These are phyloP conservation scores for Equus przewalskii DNA, from an alignment of 2,113 vertebrate species.

Conservation along the genomic window DNA sequence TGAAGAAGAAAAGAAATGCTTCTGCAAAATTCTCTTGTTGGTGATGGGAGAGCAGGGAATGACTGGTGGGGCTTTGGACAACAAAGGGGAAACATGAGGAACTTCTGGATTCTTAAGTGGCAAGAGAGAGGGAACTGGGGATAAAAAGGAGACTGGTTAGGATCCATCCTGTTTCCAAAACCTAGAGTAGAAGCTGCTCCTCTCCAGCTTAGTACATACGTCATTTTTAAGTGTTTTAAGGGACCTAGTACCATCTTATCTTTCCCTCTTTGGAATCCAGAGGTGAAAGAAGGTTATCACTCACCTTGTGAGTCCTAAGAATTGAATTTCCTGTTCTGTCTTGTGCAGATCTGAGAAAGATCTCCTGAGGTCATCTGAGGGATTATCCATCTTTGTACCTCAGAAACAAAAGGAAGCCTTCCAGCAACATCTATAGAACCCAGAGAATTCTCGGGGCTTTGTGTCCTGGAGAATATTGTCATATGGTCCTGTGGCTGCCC, in stretches of 20 bases:
- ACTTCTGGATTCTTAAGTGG: not conserved
- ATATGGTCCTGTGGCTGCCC: not conserved
- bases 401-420: not conserved
- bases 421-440: not conserved
- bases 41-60: not conserved
- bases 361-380: not conserved
- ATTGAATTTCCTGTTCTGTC: not conserved
- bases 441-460: not conserved
- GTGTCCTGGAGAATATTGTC: not conserved
- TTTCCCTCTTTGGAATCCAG: not conserved
- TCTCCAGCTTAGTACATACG: not conserved
- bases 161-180: not conserved
- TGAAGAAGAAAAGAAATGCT: not conserved
- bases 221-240: not conserved
- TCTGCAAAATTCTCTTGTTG: not conserved
- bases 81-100: not conserved
- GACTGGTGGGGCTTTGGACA: not conserved
- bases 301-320: not conserved
- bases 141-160: not conserved
- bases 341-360: not conserved
- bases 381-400: not conserved
- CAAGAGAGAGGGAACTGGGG: not conserved
- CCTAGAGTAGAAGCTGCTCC: not conserved
- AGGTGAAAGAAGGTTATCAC: not conserved
- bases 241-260: not conserved